Evolutionary conservation across 23 tunicate genomes (phyloP).

Genomic region (Ascidia mentula): DNA sequence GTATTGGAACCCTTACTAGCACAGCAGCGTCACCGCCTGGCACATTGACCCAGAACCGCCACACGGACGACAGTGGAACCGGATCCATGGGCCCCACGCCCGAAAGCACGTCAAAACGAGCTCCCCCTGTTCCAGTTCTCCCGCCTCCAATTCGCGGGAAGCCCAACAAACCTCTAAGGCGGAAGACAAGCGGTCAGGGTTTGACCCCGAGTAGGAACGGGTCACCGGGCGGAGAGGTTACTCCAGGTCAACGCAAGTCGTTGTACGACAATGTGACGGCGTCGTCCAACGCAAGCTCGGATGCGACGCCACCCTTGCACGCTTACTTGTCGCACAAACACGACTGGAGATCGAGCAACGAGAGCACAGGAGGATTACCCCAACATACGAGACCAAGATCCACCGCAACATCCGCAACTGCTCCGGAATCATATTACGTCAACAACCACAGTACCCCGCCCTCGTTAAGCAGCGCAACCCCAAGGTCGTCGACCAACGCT

Average conservation of each 20-base stretch:
- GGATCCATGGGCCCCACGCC: slow-evolving; percentile 82
- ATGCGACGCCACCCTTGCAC: neutral
- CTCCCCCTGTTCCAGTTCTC: neutral
- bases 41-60: slow-evolving; percentile 48
- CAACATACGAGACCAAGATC: neutral
- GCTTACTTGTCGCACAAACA: neutral
- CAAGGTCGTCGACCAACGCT: slow-evolving; percentile 62
- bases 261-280: slow-evolving; percentile 66
- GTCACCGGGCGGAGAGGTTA: neutral
- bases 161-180: slow-evolving; percentile 40
- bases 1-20: slow-evolving; percentile 61
- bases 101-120: slow-evolving; percentile 57
- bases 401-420: neutral
- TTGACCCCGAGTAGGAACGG: neutral
- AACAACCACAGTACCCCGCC: slow-evolving; percentile 59
- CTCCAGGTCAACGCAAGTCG: slow-evolving; percentile 30
- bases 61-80: slow-evolving; percentile 78
- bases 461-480: slow-evolving; percentile 18
- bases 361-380: neutral
- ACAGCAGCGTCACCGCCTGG: slow-evolving; percentile 58
- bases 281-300: slow-evolving; percentile 32
- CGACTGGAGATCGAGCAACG: slow-evolving; percentile 55
- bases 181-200: slow-evolving; percentile 1
- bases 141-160: slow-evolving; percentile 19
- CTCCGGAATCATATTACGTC: slow-evolving; percentile 45